Conservation (phyloP, 2,797 vertebrate genomes). For the Anniella stebbinsi region DNA sequence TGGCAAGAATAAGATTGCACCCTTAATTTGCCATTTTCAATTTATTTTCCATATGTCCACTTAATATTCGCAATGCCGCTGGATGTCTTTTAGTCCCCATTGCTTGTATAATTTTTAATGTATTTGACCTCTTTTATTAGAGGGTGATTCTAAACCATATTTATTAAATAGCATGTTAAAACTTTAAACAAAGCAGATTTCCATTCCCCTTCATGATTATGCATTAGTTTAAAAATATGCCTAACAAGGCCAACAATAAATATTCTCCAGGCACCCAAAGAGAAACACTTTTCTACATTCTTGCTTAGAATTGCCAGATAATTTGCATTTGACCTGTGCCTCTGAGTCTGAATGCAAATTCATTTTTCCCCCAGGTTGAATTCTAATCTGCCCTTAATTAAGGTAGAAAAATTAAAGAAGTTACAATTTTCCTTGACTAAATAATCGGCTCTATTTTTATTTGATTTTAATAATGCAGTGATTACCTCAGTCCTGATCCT, state of each 20-base stretch:
- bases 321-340: constrained; percentile 76
- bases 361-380: constrained; percentile 62
- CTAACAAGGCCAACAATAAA: constrained; percentile 68
- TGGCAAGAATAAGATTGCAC: not conserved
- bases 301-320: constrained; percentile 64
- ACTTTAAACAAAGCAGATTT: constrained; percentile 43
- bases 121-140: constrained; percentile 37
- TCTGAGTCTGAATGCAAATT: constrained; percentile 67
- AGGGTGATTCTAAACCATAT: constrained; percentile 18
- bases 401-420: constrained; percentile 46
- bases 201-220: constrained; percentile 50
- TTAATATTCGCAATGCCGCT: constrained; percentile 12
- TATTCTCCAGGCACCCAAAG: constrained; percentile 56
- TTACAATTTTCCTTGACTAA: constrained; percentile 48
- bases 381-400: constrained; percentile 71
- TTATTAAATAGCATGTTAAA: constrained; percentile 36
- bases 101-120: constrained; percentile 7
- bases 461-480: constrained; percentile 56
- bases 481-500: constrained; percentile 26
- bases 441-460: constrained; percentile 51
- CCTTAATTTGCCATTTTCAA: constrained; percentile 20
- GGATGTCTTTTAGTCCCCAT: not conserved
- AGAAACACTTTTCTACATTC: constrained; percentile 52
- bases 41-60: not conserved
- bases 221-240: constrained; percentile 59